Conservation (phyloP, 2,888 invertebrate species). For the Apodemia hepburni region DNA sequence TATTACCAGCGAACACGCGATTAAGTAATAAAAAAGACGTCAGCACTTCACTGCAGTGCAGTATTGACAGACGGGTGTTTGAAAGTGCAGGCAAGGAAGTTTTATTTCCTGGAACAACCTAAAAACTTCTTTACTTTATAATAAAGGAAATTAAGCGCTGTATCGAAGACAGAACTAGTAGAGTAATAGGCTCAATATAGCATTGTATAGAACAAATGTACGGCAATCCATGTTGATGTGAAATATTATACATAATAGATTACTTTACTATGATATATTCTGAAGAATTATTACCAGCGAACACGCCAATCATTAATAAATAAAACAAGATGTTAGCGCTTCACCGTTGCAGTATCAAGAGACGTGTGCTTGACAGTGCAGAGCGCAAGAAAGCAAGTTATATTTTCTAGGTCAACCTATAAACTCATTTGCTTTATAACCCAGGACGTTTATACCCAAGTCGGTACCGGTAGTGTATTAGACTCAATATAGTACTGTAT, state of each 20-base stretch:
- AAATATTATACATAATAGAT: neutral
- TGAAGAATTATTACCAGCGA: neutral
- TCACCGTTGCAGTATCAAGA: conserved; percentile 44
- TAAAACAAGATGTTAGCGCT: conserved; percentile 37
- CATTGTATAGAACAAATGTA: too few species aligned
- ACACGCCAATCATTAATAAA: neutral
- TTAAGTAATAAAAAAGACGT: conserved; percentile 28
- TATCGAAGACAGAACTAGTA: too few species aligned
- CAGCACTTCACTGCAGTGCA: conserved; percentile 43
- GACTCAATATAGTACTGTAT: too few species aligned
- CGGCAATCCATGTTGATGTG: too few species aligned
- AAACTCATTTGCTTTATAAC: too few species aligned
- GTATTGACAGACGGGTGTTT: conserved; percentile 46
- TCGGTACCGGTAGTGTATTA: too few species aligned
- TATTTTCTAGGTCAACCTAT: too few species aligned
- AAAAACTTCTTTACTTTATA: too few species aligned
- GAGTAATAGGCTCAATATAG: too few species aligned
- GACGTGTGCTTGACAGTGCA: conserved; percentile 47
- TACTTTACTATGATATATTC: neutral
- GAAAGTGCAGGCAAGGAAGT: conserved; percentile 62
- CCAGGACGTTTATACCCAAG: too few species aligned
- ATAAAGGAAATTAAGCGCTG: too few species aligned
- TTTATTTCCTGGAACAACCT: too few species aligned
- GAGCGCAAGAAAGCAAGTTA: conserved; percentile 22
- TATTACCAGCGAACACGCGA: neutral